Base-by-base conservation (phyloP, 2,797 vertebrate genomes). In the Girardinus metallicus region DNA sequence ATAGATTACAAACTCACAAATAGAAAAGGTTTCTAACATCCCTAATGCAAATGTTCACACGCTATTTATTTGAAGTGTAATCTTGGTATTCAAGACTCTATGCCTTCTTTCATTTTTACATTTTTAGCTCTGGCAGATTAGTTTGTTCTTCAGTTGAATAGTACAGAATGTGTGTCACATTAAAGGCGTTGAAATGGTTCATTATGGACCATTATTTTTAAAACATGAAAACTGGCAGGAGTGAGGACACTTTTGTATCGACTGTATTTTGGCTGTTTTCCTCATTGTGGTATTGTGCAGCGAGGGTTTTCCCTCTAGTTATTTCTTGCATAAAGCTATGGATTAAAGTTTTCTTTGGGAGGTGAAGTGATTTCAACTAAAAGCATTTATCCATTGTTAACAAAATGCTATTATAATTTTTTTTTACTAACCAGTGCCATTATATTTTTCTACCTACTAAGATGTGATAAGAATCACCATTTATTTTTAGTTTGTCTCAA, bases 1-100 rank as follows among this genome's bases (percentile, higher is more conserved):
- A 85, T 23, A 70, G 36, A 62, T 83, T 55, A 85, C 4, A 78
- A 66, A 3, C 7, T 16, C 18, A 49, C 43, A 74, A 36, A 60
- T 12, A 5, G 31, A 29, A 46, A 36, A 23, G 2, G 1, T 6
- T 72, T 10, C 10, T 26, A 70, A 31, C 4, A 26, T 44, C 6
- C 0, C 4, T 36, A 21, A 34, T 72, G 39, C 3, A 0, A 73
- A 78, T 23, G 10, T 34, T 60, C 2, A 44, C 2, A 44, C 23
- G 15, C 16, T 47, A 76, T 62, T 7, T 62, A 34, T 62, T 62
- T 7, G 36, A 64, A 64, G 36, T 64, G 21, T 1, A 66, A 66
- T 39, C 2, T 21, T 18, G 6, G 15, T 39, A 18, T 39, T 36
- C 9, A 62, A 34, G 34, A 4, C 34, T 62, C 6, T 21, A 31